Evolutionary conservation across 2,113 vertebrate species (phyloP).

Genomic region (Conger conger): DNA sequence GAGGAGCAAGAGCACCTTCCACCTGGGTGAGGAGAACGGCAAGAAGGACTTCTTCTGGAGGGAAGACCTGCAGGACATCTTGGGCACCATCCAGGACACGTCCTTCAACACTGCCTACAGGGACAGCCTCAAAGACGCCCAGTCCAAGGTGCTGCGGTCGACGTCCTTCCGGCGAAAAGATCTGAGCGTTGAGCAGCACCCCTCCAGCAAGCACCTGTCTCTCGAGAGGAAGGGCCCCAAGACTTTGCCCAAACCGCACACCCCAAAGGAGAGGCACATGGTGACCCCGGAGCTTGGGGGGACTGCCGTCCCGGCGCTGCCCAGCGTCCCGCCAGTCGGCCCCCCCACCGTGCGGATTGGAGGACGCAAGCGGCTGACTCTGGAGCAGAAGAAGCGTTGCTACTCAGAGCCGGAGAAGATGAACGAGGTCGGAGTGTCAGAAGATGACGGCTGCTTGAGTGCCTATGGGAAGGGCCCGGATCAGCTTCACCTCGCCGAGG

Average conservation of each 20-base stretch:
- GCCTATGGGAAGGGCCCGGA: constrained; percentile 57
- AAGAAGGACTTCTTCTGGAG: constrained; percentile 63
- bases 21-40: constrained; percentile 66
- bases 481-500: constrained; percentile 68
- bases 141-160: constrained; percentile 83
- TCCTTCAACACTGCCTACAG: constrained; percentile 79
- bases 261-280: constrained; percentile 81
- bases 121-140: constrained; percentile 86
- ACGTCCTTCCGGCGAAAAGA: constrained; percentile 84
- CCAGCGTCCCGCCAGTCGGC: constrained; percentile 47
- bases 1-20: constrained; percentile 81
- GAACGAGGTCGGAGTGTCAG: constrained; percentile 84
- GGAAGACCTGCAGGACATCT: constrained; percentile 55
- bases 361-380: constrained; percentile 78
- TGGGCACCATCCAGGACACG: constrained; percentile 61
- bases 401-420: constrained; percentile 95
- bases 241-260: constrained; percentile 65
- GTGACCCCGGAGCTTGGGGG: constrained; percentile 65
- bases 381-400: constrained; percentile 89
- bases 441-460: constrained; percentile 55
- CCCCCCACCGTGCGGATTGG: constrained; percentile 70
- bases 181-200: constrained; percentile 63
- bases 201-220: constrained; percentile 50
- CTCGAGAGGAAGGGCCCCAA: constrained; percentile 74
- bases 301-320: constrained; percentile 54